Evolutionary conservation across 2,797 vertebrate genomes (phyloP).

Genomic region (Pangasius sanitwongsei): DNA sequence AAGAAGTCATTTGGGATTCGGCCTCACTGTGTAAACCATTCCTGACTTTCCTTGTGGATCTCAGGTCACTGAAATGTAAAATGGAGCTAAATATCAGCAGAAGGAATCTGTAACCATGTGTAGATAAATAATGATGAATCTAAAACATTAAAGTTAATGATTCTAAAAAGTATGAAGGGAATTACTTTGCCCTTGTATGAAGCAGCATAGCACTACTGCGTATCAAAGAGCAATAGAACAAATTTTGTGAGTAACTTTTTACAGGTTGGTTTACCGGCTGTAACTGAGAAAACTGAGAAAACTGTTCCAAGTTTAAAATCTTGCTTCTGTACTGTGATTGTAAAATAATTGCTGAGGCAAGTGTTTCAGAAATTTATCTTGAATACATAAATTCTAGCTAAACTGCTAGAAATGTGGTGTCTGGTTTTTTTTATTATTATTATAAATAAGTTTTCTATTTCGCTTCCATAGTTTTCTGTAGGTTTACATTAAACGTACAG

Average conservation of each 20-base stretch:
- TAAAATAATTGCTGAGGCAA: too few relatives aligned
- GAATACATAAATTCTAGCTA: too few relatives aligned
- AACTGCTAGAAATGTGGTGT: too few relatives aligned
- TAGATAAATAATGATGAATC: background rate
- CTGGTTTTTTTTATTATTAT: too few relatives aligned
- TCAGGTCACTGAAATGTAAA: background rate
- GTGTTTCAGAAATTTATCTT: too few relatives aligned
- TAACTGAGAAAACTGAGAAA: background rate
- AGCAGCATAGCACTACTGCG: background rate
- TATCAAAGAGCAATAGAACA: background rate
- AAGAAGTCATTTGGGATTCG: background rate
- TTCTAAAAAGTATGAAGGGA: background rate
- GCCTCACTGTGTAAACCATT: background rate
- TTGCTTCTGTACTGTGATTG: too few relatives aligned
- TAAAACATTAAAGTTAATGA: background rate
- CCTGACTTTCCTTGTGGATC: background rate
- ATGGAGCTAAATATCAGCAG: background rate
- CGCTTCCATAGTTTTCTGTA: too few relatives aligned
- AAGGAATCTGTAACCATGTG: background rate
- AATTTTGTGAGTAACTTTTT: background rate
- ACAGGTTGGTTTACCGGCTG: background rate
- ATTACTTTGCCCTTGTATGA: background rate
- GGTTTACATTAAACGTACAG: background rate
- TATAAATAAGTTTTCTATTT: too few relatives aligned
- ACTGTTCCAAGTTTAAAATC: too few relatives aligned